Percentiles rank a stretch among this genome's conserved stretches.
Evolutionary conservation across 2,888 invertebrate species (phyloP).

Genomic region (Abrostola tripartita): DNA sequence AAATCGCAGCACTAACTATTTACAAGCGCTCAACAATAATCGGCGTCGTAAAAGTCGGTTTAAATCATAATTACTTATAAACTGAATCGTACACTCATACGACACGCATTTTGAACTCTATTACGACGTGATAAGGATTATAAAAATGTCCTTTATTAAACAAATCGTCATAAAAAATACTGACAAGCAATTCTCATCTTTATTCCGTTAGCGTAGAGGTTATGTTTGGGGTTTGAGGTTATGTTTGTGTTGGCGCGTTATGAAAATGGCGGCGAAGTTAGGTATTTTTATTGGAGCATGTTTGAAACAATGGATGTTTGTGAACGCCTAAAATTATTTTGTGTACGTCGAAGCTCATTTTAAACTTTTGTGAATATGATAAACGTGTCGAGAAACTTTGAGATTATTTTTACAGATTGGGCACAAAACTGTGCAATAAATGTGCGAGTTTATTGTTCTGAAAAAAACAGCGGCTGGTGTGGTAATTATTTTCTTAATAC

Average conservation of each 20-base stretch:
- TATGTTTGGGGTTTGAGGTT: conserved; percentile 49
- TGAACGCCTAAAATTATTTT: conserved; percentile 59
- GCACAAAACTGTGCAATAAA: conserved; percentile 27
- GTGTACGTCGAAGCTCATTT: conserved; percentile 55
- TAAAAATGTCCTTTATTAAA: conserved; percentile 57
- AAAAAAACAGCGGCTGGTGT: neutral
- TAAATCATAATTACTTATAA: conserved; percentile 68
- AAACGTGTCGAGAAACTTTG: conserved; percentile 44
- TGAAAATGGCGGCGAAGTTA: conserved; percentile 67
- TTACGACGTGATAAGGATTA: conserved; percentile 54
- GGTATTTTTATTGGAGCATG: conserved; percentile 70
- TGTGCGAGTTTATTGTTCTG: conserved; percentile 21
- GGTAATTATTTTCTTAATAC: neutral
- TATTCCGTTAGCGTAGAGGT: conserved; percentile 38
- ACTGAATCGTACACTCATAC: conserved; percentile 54
- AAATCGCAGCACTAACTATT: conserved; percentile 62
- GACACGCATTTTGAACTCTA: conserved; percentile 58
- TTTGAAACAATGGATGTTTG: conserved; percentile 68
- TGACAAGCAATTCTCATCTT: conserved; percentile 51
- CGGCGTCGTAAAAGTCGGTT: conserved; percentile 63
- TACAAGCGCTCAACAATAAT: conserved; percentile 64
- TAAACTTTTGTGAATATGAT: conserved; percentile 49
- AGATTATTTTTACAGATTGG: conserved; percentile 34
- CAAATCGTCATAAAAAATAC: conserved; percentile 49
- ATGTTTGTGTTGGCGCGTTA: conserved; percentile 63